Evolutionary conservation across 2,888 invertebrate genomes (phyloP), one percentile per base, ranked within the genome.

Genomic region (Acanthosepion pharaonis): DNA sequence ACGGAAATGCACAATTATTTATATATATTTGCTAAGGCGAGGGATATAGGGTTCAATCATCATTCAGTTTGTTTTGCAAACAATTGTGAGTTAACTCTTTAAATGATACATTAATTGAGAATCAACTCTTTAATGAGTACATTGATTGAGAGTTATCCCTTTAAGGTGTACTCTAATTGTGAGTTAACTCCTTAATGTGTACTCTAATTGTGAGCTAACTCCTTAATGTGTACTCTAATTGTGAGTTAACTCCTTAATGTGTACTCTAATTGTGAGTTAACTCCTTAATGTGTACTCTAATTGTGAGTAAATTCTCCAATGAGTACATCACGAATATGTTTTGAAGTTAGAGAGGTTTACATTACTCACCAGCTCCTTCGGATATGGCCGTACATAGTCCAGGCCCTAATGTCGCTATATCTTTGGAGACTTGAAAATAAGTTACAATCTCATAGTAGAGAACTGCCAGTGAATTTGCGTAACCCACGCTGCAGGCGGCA

Each of bases 361-460:
- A 15, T n/a, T 25, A 53, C 93, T 93, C 53, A 93, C 93, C 93
- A 20, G 93, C 93, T 53, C 93, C 93, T 51, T 93, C 93, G n/a
- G 93, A 93, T 48, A 93, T 53, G 15, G 93, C 93, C 0, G 93
- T 93, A 49, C 93, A 93, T 51, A 93, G 48, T 49, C 53, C 93
- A 3, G 93, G 93, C 53, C 42, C 93, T 4, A 93, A 53, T 9
- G 93, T 23, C 18, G 93, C 49, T 18, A 93, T 28, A 53, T 93
- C n/a, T 51, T 93, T 93, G 23, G 53, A 25, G 18, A 53, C 93
- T 49, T 53, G 28, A 11, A 93, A 93, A 51, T 93, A 93, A 4
- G 28, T 25, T 6, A 53, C 93, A 28, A 93, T 51, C 33, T 93
- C 93, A 28, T n/a, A 49, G 93, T 93, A 93, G 6, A 93, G 49